Conservation (phyloP, 2,888 invertebrate genomes). For the Perizoma affinitatum region DNA sequence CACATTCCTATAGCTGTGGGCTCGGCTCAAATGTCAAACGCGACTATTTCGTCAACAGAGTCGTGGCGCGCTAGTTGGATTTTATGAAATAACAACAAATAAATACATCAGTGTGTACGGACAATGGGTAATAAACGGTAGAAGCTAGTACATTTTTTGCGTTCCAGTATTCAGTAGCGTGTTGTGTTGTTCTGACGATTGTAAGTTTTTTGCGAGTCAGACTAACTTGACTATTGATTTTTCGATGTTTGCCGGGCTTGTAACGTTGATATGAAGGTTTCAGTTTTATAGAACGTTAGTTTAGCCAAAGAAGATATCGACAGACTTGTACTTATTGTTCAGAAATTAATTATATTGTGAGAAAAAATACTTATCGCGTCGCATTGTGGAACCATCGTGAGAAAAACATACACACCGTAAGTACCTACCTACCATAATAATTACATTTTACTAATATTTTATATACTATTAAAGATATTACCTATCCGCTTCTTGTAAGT, state of each 20-base stretch:
- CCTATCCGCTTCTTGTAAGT: too few relatives aligned
- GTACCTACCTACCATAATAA: slow-evolving; percentile 42
- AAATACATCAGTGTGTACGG: slow-evolving; percentile 66
- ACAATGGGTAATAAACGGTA: slow-evolving; percentile 75
- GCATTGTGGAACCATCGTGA: slow-evolving; percentile 64
- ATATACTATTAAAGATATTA: neutral
- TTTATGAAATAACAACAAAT: slow-evolving; percentile 81
- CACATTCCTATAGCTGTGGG: slow-evolving; percentile 86
- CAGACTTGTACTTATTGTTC: slow-evolving; percentile 32
- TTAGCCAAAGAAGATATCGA: slow-evolving; percentile 27
- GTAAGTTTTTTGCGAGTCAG: slow-evolving; percentile 64
- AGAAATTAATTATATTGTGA: slow-evolving; percentile 44
- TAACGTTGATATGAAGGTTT: slow-evolving; percentile 72
- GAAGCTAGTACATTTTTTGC: slow-evolving; percentile 65
- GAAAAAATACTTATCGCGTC: slow-evolving; percentile 52
- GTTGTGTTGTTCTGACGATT: slow-evolving; percentile 62
- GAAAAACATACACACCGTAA: slow-evolving; percentile 63
- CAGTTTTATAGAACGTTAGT: slow-evolving; percentile 53
- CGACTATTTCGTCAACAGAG: slow-evolving; percentile 85
- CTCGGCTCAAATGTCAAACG: slow-evolving; percentile 90
- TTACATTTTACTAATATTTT: neutral
- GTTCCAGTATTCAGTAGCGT: slow-evolving; percentile 59
- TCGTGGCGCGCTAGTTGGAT: slow-evolving; percentile 82
- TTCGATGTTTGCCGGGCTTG: slow-evolving; percentile 77
- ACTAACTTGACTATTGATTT: slow-evolving; percentile 71